Evolutionary conservation across 2,888 invertebrate species (phyloP).

Genomic region (Camptogramma bilineatum): DNA sequence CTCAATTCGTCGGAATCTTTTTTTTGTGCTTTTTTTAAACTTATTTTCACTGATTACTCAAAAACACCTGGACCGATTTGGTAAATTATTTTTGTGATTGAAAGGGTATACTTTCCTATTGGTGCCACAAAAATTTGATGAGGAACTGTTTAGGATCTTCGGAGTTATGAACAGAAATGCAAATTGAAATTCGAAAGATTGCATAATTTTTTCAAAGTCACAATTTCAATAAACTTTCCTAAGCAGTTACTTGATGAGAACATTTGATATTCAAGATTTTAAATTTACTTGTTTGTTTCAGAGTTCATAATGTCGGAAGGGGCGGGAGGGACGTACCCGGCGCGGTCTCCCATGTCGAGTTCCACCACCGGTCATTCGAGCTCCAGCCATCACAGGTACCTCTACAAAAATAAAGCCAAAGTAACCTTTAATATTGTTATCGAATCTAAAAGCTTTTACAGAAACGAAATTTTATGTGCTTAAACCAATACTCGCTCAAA

Average conservation of each 20-base stretch:
- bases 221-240: not conserved
- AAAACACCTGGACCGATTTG: no score
- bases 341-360: slow-evolving; percentile 78
- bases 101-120: no score
- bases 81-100: no score
- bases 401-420: slow-evolving; percentile 5
- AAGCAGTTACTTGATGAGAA: no score
- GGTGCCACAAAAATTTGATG: no score
- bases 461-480: slow-evolving; percentile 28
- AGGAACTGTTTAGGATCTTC: no score
- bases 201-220: not conserved
- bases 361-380: slow-evolving; percentile 81
- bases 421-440: slow-evolving; percentile 19
- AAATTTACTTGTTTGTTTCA: slow-evolving; percentile 58
- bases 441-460: slow-evolving; percentile 30
- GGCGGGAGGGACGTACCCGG: slow-evolving; percentile 69
- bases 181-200: no score
- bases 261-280: not conserved
- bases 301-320: slow-evolving; percentile 80
- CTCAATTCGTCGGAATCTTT: no score
- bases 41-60: no score
- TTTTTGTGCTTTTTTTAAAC: no score
- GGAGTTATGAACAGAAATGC: no score
- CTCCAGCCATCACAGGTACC: slow-evolving; percentile 81
- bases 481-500: slow-evolving; percentile 28